phyloP scores from a whole-genome alignment of 2,888 invertebrate species.

The Polia nebulosa region DNA sequence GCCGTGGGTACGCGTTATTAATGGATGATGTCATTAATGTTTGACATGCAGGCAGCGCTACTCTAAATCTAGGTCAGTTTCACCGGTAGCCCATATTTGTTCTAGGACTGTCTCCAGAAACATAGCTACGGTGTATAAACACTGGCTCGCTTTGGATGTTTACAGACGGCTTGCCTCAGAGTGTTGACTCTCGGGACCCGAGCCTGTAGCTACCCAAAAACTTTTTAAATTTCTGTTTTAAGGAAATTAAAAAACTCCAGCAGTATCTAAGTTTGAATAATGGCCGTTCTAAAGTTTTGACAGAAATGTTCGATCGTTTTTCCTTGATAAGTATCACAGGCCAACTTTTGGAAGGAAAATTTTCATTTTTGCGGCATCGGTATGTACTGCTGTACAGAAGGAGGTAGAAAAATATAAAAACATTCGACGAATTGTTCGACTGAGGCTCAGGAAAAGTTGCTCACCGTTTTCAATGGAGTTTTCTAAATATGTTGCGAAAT shows the following conservation, averaged over 20 bases:
- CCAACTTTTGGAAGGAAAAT: constrained; percentile 10
- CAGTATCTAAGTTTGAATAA: constrained; percentile 39
- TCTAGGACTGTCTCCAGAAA: constrained; percentile 3
- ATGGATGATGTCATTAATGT: background rate
- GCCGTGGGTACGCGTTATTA: background rate
- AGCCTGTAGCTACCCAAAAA: background rate
- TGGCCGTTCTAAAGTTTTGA: constrained; percentile 28
- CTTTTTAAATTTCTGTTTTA: constrained; percentile 27
- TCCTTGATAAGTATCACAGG: constrained; percentile 26
- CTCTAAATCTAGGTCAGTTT: constrained; percentile 29
- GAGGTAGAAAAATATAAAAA: constrained; percentile 1
- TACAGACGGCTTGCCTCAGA: background rate
- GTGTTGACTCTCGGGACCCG: constrained; percentile 17
- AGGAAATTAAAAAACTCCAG: constrained; percentile 47
- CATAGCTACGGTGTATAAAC: background rate
- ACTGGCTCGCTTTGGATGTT: constrained; percentile 9
- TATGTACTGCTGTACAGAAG: background rate
- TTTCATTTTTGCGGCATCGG: background rate
- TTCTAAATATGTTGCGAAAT: constrained; percentile 5
- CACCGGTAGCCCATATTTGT: constrained; percentile 18
- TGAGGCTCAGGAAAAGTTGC: background rate
- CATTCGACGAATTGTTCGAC: background rate
- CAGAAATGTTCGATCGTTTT: constrained; percentile 12
- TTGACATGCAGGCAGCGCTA: background rate
- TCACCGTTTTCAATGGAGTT: background rate